A percentile compares a stretch with the other conserved stretches of the same genome.
These are phyloP conservation scores for Acanthurus leucopareius DNA, from an alignment of 2,797 vertebrate genomes.

Conservation along the genomic window DNA sequence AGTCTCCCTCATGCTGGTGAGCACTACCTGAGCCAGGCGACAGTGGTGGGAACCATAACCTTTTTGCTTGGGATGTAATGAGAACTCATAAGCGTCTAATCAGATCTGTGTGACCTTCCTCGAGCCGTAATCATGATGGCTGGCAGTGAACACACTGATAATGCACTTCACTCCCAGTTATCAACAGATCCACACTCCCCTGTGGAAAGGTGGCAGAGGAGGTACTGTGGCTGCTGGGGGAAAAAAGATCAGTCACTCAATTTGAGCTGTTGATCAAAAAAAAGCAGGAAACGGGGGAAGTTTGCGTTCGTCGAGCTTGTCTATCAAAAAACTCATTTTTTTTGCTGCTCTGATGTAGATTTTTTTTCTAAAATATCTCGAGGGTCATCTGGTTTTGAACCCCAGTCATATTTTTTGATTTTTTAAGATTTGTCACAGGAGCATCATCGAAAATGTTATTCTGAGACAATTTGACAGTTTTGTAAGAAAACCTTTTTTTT, in stretches of 20 bases:
- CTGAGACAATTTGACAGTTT: conserved; percentile 22
- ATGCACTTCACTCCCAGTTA: conserved; percentile 85
- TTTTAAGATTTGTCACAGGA: conserved; percentile 7
- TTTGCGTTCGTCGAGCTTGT: conserved; percentile 34
- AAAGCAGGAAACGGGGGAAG: conserved; percentile 20
- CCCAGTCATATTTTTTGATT: neutral
- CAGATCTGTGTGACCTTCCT: conserved; percentile 83
- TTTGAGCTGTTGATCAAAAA: conserved; percentile 66
- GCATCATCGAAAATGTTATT: neutral
- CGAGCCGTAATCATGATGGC: conserved; percentile 81
- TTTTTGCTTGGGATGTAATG: conserved; percentile 75
- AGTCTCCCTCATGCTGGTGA: conserved; percentile 31
- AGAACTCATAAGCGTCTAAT: conserved; percentile 84
- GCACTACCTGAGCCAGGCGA: conserved; percentile 62
- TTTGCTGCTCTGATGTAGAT: conserved; percentile 18
- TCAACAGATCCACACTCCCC: conserved; percentile 77
- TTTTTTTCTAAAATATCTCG: conserved; percentile 26
- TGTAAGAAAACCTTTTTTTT: conserved; percentile 4
- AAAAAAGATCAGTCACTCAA: conserved; percentile 35
- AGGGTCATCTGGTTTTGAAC: conserved; percentile 27
- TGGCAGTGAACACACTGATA: conserved; percentile 83
- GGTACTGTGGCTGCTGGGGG: conserved; percentile 24
- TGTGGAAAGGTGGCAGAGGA: conserved; percentile 74
- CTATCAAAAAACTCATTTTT: conserved; percentile 15
- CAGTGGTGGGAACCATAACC: conserved; percentile 67